These are phyloP conservation scores for Thecocarcelia acutangulata DNA, from an alignment of 2,888 invertebrate species.

Conservation along the genomic window DNA sequence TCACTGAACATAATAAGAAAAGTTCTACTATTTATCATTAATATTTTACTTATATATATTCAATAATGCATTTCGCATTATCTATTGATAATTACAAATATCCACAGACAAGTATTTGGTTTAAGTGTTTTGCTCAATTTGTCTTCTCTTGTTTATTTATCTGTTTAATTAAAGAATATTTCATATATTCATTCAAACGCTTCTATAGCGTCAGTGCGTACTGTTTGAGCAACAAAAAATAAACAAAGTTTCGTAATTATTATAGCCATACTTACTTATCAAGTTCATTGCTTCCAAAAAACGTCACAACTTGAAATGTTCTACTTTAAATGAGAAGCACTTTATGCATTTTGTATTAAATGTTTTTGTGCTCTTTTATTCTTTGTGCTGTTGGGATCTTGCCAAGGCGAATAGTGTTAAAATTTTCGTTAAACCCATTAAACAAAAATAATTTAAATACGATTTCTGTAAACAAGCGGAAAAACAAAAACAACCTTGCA, in stretches of 20 bases:
- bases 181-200: slow-evolving; percentile 10
- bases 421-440: slow-evolving; percentile 40
- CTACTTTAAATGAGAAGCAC: slow-evolving; percentile 53
- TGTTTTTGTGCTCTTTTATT: background rate
- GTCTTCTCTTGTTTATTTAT: background rate
- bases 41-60: too few species aligned
- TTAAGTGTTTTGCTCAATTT: background rate
- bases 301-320: slow-evolving; percentile 55
- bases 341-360: slow-evolving; percentile 8
- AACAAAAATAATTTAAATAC: slow-evolving; percentile 28
- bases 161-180: slow-evolving; percentile 15
- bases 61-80: too few species aligned
- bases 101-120: too few species aligned
- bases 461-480: slow-evolving; percentile 39
- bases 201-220: slow-evolving; percentile 8
- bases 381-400: slow-evolving; percentile 23
- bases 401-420: slow-evolving; percentile 52
- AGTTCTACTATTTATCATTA: too few species aligned
- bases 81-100: too few species aligned
- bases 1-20: too few species aligned
- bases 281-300: slow-evolving; percentile 54
- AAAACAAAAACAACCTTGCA: slow-evolving; percentile 13
- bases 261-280: slow-evolving; percentile 25
- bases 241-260: slow-evolving; percentile 32
- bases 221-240: background rate